A percentile compares a stretch with the other conserved stretches of the same genome.
Evolutionary conservation across 2,888 invertebrate species (phyloP).

Genomic region (Folsomia manolachei): DNA sequence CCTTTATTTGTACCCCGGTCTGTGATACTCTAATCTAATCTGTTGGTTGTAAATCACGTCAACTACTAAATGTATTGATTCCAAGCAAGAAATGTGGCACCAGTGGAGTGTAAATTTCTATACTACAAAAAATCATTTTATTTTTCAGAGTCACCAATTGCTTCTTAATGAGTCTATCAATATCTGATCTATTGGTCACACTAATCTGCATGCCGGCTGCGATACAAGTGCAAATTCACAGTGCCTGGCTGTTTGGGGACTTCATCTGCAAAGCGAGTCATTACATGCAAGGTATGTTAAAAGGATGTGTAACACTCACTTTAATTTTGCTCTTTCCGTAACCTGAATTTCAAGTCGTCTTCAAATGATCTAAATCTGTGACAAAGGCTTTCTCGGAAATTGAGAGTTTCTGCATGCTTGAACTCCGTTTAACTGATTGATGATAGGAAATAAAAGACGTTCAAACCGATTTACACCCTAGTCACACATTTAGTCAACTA

Average conservation of each 20-base stretch:
- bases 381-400: too few species aligned
- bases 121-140: not conserved
- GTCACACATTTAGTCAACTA: too few species aligned
- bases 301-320: too few species aligned
- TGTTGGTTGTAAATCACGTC: too few species aligned
- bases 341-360: too few species aligned
- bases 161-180: slow-evolving; percentile 22
- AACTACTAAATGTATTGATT: not conserved
- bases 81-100: not conserved
- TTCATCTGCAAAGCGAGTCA: slow-evolving; percentile 18
- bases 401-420: too few species aligned
- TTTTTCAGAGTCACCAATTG: slow-evolving; percentile 23
- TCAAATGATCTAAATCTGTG: too few species aligned
- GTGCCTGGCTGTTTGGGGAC: slow-evolving; percentile 19
- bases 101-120: not conserved
- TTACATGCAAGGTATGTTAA: slow-evolving; percentile 29
- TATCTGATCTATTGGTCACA: slow-evolving; percentile 25
- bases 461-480: too few species aligned
- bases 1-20: not conserved
- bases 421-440: too few species aligned
- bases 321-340: too few species aligned
- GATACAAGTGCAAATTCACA: slow-evolving; percentile 5
- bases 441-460: too few species aligned
- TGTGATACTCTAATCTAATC: too few species aligned
- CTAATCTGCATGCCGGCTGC: slow-evolving; percentile 25